Evolutionary conservation across 2,888 invertebrate genomes (phyloP), one percentile per base, ranked within the genome.

Genomic region (Clistopyga incitator): DNA sequence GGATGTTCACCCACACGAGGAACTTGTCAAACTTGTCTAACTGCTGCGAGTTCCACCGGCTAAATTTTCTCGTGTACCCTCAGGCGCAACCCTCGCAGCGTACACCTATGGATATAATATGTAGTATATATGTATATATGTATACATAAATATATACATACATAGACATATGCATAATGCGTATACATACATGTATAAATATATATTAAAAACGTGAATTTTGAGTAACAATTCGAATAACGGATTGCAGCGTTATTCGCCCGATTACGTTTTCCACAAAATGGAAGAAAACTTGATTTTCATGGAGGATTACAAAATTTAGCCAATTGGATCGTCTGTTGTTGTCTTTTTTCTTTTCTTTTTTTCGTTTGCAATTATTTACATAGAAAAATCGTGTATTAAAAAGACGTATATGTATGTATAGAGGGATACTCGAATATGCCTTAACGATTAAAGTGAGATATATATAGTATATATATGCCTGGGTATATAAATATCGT

Each of bases 1-100:
- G 72, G 15, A 68, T 70, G 70, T 38, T 65, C 47, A 52, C 38
- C 42, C 23, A 54, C 67, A 11, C 8, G 70, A 71, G 34, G 56
- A 82, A 78, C 78, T 75, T 75, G 78, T 70, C 70, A 75, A 82
- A 78, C 75, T 78, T 82, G 25, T 78, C 42, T 45, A 74, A 78
- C 68, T 61, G 64, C 70, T 76, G 68, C 20, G 50, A 71, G 64
- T 65, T 64, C 52, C 52, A 79, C 56, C 54, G 25, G 75, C 50
- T 50, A 67, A 79, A 76, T 61, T 67, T 67, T 77, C 76, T 76
- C 67, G 45, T 50, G n/a, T 34, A 64, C 52, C 65, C 74, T 52
- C 76, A 20, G 56, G 50, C 72, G 54, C 50, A 50, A 79, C 76
- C 65, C 83, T 79, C 76, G 79, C 84, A 85, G 77, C 64, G 71